A percentile compares a stretch with the other conserved stretches of the same genome.
These are phyloP conservation scores for Drosophila chauvacae DNA, from an alignment of 1,140 invertebrate genomes.

Conservation along the genomic window DNA sequence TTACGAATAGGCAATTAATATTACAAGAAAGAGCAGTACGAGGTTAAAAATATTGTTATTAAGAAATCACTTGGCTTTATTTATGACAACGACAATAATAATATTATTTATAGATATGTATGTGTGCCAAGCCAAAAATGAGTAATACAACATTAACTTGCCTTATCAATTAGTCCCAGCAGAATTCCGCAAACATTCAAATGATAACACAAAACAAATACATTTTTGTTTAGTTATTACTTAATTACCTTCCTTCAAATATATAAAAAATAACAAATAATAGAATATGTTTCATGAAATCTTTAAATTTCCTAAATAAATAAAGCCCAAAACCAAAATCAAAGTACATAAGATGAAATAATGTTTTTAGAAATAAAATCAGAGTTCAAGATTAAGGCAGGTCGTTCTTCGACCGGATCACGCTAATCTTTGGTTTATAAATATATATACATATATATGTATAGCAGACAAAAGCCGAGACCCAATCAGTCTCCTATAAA, in stretches of 20 bases:
- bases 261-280: neutral
- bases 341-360: neutral
- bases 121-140: neutral
- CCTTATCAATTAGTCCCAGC: neutral
- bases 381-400: slow-evolving; percentile 1
- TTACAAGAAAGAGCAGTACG: neutral
- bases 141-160: neutral
- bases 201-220: neutral
- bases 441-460: neutral
- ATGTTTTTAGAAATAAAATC: slow-evolving; percentile 3
- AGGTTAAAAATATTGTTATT: neutral
- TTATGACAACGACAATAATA: neutral
- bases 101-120: too few species aligned
- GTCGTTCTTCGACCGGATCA: neutral
- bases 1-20: too few species aligned
- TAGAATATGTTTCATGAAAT: too few species aligned
- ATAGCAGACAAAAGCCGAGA: neutral
- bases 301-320: neutral
- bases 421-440: neutral
- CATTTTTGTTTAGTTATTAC: neutral
- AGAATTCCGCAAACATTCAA: neutral
- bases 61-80: neutral
- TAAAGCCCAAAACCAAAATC: neutral
- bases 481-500: slow-evolving; percentile 18
- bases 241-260: too few species aligned